phyloP scores from a whole-genome alignment of 2,797 vertebrate genomes.

The Sandelia bainsii region DNA sequence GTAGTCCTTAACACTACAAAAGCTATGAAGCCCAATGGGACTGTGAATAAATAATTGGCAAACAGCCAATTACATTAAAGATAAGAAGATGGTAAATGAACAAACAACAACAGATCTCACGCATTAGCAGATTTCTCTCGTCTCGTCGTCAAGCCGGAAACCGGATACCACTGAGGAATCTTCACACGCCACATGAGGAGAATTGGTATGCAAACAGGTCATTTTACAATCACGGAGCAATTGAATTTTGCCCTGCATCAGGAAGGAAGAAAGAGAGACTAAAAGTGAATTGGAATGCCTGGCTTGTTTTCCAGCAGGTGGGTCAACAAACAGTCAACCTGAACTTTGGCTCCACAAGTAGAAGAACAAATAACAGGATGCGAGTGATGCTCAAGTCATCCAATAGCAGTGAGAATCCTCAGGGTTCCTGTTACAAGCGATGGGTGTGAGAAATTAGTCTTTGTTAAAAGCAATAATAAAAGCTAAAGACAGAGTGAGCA shows the following conservation, averaged over 20 bases:
- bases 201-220: no score
- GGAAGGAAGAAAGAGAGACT: neutral
- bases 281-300: slow-evolving; percentile 33
- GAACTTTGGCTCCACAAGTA: slow-evolving; percentile 39
- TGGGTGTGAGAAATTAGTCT: slow-evolving; percentile 34
- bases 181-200: no score
- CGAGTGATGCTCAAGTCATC: slow-evolving; percentile 30
- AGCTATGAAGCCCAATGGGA: no score
- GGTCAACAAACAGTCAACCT: slow-evolving; percentile 41
- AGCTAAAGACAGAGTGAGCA: neutral
- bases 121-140: no score
- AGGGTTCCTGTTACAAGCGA: slow-evolving; percentile 29
- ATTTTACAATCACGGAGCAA: no score
- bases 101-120: no score
- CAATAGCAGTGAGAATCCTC: slow-evolving; percentile 39
- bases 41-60: no score
- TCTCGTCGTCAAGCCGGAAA: no score
- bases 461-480: slow-evolving; percentile 13
- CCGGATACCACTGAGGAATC: no score
- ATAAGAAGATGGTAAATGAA: no score
- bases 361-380: slow-evolving; percentile 44
- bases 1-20: no score
- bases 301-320: slow-evolving; percentile 30
- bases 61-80: no score
- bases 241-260: slow-evolving; percentile 5